Evolutionary conservation across 2,113 vertebrate genomes (phyloP).

Genomic region (Bubo scandiacus): DNA sequence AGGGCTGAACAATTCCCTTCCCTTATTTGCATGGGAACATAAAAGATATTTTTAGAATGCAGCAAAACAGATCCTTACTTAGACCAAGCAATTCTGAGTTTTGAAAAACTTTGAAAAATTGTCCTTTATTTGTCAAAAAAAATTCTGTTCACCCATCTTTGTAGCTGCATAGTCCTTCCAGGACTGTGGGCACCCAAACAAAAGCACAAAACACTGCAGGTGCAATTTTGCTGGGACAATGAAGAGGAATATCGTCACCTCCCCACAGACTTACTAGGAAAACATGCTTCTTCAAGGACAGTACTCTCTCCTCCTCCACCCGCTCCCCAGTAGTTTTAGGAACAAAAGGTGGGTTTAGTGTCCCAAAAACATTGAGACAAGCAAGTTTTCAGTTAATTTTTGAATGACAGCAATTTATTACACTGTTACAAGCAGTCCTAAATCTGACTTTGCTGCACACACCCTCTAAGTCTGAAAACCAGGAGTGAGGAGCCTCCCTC

Average conservation of each 20-base stretch:
- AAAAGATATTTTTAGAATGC: constrained; percentile 38
- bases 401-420: background rate
- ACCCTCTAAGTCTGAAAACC: background rate
- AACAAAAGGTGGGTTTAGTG: background rate
- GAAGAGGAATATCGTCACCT: background rate
- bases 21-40: background rate
- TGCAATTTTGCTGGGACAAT: constrained; percentile 10
- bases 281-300: constrained; percentile 33
- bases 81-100: background rate
- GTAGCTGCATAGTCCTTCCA: background rate
- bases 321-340: background rate
- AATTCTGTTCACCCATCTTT: background rate
- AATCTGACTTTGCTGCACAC: background rate
- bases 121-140: background rate
- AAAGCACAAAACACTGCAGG: background rate
- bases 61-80: background rate
- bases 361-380: background rate
- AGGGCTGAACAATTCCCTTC: constrained; percentile 24
- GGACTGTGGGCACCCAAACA: background rate
- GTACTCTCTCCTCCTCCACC: background rate
- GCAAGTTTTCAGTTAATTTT: background rate
- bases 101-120: background rate
- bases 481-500: background rate
- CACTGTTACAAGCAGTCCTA: background rate
- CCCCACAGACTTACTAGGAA: background rate